Base-by-base conservation (phyloP, 2,797 vertebrate species). In the Hyperoplus immaculatus region DNA sequence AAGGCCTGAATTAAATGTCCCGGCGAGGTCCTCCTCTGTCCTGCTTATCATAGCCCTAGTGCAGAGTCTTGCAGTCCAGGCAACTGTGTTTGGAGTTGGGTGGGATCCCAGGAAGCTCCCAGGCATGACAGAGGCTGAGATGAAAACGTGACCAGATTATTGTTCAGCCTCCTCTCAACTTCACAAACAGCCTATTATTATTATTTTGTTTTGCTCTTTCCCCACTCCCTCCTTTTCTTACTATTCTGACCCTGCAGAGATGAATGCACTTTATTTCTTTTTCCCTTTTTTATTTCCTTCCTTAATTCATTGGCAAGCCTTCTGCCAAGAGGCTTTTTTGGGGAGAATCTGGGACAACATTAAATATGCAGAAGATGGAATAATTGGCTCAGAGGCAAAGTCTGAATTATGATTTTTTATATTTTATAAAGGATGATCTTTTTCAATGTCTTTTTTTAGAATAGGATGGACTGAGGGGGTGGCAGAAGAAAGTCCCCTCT, bases 341-440 rank as follows among this genome's bases (percentile, higher is more conserved):
- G 29, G 29, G 3, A 77, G 81, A 88, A 92, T 88, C 84, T 92
- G 75, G 90, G 89, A 77, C 89, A 85, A 84, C 55, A 72, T 86
- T 68, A 86, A 84, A 89, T 81, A 87, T 84, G 77, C 72, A 90
- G 77, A 76, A 73, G 78, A 89, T 86, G 69, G 84, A 89, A 72
- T 53, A 71, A 85, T 50, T 86, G 77, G 81, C 88, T 90, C 70
- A 68, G 41, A 88, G 87, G 89, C 80, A 87, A 69, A 83, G 38
- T 10, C 60, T 78, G 67, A 78, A 73, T 77, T 69, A 38, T 51
- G 46, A 15, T 49, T 61, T 11, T 18, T 3, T 66, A 10, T 43
- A 21, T 21, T 47, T 84, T 73, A 55, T 58, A 60, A 55, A 70
- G 38, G 13, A 72, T 63, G 11, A 82, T 69, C 6, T 5, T 57